phyloP scores from a whole-genome alignment of 2,113 vertebrate species.

The Noturus placidus region DNA sequence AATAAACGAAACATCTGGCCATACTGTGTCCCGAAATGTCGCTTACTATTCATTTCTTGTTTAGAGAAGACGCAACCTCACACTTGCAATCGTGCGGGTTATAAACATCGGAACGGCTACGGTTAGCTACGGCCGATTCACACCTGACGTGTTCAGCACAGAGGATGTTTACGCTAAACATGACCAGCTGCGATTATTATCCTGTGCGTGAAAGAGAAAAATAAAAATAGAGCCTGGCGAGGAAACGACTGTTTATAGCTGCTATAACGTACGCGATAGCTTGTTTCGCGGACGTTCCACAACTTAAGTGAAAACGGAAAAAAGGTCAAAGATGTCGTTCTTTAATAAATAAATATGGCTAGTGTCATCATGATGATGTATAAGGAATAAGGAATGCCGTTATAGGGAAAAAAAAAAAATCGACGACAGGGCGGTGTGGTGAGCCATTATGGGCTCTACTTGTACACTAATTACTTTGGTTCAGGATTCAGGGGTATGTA shows the following conservation, averaged over 20 bases:
- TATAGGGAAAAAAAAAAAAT: no score
- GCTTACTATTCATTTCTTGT: neutral
- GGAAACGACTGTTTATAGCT: neutral
- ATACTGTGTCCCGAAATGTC: neutral
- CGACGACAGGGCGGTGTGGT: neutral
- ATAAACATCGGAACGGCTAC: neutral
- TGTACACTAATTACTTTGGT: neutral
- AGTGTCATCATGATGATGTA: neutral
- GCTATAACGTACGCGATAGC: neutral
- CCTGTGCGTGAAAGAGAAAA: neutral
- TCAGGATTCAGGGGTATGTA: neutral
- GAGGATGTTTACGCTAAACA: neutral
- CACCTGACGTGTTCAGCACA: neutral
- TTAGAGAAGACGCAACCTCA: neutral
- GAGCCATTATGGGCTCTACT: neutral
- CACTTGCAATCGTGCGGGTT: neutral
- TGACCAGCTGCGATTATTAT: neutral
- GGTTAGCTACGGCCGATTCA: neutral
- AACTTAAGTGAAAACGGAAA: neutral
- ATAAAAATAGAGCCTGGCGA: neutral
- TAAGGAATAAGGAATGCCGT: neutral
- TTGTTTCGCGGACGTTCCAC: neutral
- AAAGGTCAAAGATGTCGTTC: neutral
- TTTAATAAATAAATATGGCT: neutral
- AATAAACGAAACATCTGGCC: neutral